phyloP scores from a whole-genome alignment of 2,888 invertebrate genomes.

The Trichacis sp. region DNA sequence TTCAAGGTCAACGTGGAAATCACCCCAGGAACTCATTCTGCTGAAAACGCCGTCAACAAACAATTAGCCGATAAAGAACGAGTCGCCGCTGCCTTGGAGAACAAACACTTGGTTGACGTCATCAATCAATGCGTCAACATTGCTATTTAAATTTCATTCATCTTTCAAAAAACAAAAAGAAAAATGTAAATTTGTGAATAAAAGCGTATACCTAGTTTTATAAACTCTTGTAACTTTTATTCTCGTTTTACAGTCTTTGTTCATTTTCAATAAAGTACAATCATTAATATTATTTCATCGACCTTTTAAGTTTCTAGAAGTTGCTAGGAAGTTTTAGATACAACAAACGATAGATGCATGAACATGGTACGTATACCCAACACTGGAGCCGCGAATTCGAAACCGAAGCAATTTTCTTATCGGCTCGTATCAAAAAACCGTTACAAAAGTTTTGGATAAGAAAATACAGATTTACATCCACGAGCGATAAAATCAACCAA shows the following conservation, averaged over 20 bases:
- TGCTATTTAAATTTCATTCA: neutral
- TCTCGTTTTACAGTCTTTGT: slow-evolving; percentile 33
- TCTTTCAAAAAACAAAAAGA: too few relatives aligned
- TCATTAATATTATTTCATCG: neutral
- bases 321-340: neutral
- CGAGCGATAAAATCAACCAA: too few relatives aligned
- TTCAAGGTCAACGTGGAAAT: slow-evolving; percentile 91
- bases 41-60: slow-evolving; percentile 95
- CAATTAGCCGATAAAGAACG: slow-evolving; percentile 98
- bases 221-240: slow-evolving; percentile 28
- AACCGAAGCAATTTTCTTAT: too few relatives aligned
- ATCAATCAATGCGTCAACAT: slow-evolving; percentile 89
- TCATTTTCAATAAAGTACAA: slow-evolving; percentile 23
- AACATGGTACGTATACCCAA: neutral
- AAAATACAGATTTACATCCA: too few relatives aligned
- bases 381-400: too few relatives aligned
- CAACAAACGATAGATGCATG: neutral
- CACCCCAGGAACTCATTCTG: slow-evolving; percentile 91
- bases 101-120: slow-evolving; percentile 88
- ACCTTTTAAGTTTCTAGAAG: neutral
- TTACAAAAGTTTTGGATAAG: neutral
- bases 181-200: too few relatives aligned
- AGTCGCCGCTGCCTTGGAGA: slow-evolving; percentile 97
- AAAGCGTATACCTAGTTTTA: too few relatives aligned
- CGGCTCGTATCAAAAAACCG: too few relatives aligned